Percentiles rank a stretch among this genome's conserved stretches.
Conservation (phyloP, 2,113 vertebrate species). For the Hassar affinis region DNA sequence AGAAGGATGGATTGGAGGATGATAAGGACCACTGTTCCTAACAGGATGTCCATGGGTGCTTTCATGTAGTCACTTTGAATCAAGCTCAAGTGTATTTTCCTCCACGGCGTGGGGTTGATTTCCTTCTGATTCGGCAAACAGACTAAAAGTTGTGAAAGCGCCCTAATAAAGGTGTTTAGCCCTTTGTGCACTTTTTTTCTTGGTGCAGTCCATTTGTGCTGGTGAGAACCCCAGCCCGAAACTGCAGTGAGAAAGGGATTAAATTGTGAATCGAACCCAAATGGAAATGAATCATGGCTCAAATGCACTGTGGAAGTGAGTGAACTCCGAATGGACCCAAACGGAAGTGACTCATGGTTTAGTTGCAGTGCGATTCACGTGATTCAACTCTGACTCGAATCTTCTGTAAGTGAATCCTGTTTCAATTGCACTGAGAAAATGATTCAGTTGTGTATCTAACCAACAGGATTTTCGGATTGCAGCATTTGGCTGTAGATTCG, state of each 20-base stretch:
- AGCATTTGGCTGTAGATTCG: background rate
- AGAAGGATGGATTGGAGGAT: background rate
- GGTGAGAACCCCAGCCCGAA: background rate
- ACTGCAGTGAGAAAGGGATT: background rate
- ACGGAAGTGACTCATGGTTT: background rate
- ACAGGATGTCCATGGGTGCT: background rate
- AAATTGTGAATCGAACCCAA: background rate
- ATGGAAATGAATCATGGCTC: background rate
- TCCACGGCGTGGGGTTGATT: background rate
- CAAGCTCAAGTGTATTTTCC: background rate
- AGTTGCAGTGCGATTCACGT: background rate
- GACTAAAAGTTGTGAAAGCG: background rate
- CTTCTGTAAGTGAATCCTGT: background rate
- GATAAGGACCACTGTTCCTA: constrained; percentile 10
- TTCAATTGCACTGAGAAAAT: background rate
- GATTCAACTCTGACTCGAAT: background rate
- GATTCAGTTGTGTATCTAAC: background rate
- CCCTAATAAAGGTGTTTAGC: background rate
- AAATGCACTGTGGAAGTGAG: background rate
- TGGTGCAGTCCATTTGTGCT: background rate
- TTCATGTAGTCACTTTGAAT: background rate
- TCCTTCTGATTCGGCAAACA: background rate
- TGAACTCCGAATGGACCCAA: background rate
- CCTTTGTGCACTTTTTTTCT: background rate
- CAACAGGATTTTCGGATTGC: background rate